Percentiles rank a stretch among this genome's conserved stretches.
Conservation (phyloP, 2,797 vertebrate genomes). For the Gadopsis marmoratus region DNA sequence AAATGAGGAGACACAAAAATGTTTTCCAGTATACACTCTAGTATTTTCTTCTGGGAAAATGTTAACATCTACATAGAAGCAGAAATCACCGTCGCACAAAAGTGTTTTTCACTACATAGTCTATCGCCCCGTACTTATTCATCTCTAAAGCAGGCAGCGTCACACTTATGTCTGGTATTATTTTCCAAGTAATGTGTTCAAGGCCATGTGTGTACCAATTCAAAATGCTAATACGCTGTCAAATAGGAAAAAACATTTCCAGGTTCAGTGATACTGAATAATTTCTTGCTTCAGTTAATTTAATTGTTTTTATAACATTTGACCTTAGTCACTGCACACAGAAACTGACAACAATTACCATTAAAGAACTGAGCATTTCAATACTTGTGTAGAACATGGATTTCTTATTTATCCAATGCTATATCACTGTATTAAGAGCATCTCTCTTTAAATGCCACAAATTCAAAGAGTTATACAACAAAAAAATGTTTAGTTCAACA, state of each 20-base stretch:
- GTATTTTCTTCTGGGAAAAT: constrained; percentile 8
- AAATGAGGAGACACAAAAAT: constrained; percentile 22
- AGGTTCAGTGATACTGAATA: background rate
- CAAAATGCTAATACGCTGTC: background rate
- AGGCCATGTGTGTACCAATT: background rate
- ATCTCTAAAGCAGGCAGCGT: background rate
- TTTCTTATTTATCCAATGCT: background rate
- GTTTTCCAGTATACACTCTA: constrained; percentile 4
- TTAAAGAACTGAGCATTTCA: background rate
- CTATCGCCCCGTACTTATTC: background rate
- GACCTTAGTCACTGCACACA: background rate
- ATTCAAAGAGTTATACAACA: background rate
- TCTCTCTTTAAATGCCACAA: background rate
- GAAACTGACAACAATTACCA: background rate
- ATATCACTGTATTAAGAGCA: background rate
- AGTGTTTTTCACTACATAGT: background rate
- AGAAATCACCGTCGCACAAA: background rate
- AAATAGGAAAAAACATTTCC: background rate
- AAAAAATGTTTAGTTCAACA: background rate
- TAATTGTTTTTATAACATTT: background rate
- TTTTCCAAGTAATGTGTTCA: background rate
- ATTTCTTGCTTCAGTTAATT: background rate
- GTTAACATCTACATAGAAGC: constrained; percentile 8
- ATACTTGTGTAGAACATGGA: too few relatives aligned
- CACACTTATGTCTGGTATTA: background rate